Conservation (phyloP, 2,113 vertebrate genomes). For the Pollimyrus isidori region DNA sequence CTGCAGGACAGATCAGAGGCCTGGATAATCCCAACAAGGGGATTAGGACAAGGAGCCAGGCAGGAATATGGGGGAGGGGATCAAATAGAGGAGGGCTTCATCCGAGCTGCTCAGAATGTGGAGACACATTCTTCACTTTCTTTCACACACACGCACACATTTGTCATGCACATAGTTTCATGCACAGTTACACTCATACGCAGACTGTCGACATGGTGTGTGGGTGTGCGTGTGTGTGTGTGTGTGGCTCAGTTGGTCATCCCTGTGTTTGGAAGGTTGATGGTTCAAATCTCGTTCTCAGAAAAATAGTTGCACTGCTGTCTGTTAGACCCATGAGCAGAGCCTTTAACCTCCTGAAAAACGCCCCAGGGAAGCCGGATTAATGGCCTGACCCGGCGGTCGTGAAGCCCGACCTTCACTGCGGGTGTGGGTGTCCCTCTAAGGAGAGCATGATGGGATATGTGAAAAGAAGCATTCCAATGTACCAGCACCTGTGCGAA, state of each 20-base stretch:
- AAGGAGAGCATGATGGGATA: background rate
- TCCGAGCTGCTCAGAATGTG: background rate
- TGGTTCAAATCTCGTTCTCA: background rate
- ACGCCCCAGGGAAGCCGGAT: background rate
- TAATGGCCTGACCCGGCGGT: background rate
- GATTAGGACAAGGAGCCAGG: slow-evolving; percentile 16
- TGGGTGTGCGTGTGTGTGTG: background rate
- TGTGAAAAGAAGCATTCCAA: background rate
- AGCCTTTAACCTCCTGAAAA: background rate
- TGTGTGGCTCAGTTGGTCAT: too few species aligned
- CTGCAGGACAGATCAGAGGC: slow-evolving; percentile 13
- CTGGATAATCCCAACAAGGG: slow-evolving; percentile 15
- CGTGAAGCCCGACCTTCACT: background rate
- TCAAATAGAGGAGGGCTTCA: background rate
- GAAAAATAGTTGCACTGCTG: background rate
- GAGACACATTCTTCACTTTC: background rate
- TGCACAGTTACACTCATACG: background rate
- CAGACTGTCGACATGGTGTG: background rate
- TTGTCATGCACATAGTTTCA: background rate
- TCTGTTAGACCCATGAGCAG: background rate
- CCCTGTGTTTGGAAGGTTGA: background rate
- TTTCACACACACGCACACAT: background rate
- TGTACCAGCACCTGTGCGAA: background rate
- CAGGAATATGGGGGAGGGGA: background rate
- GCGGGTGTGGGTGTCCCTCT: background rate